Conservation (phyloP, 2,113 vertebrate genomes). For the Tetraodon nigroviridis region DNA sequence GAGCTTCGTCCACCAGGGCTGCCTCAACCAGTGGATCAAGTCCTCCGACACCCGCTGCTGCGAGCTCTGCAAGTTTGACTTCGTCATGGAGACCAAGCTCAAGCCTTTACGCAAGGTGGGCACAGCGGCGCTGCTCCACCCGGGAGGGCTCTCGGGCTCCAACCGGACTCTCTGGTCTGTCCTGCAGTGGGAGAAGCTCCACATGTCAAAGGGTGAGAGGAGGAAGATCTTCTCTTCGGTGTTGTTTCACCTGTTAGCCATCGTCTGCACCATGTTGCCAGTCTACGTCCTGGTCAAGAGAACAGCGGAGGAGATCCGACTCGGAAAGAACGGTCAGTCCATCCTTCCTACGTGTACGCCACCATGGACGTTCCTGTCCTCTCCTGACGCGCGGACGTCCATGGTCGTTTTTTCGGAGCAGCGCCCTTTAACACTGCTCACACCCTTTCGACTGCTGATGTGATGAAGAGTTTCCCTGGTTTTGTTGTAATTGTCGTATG, state of each 20-base stretch:
- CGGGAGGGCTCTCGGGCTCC: too few relatives aligned
- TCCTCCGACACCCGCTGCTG: slow-evolving; percentile 96
- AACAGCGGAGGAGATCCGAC: slow-evolving; percentile 87
- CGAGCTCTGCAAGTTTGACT: slow-evolving; percentile 98
- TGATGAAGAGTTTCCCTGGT: neutral
- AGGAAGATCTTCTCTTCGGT: slow-evolving; percentile 94
- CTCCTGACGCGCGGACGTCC: neutral
- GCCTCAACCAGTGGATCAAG: slow-evolving; percentile 98
- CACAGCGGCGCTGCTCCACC: neutral
- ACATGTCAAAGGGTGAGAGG: slow-evolving; percentile 89
- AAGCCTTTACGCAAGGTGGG: slow-evolving; percentile 90
- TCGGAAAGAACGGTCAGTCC: slow-evolving; percentile 85
- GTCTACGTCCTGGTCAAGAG: slow-evolving; percentile 86
- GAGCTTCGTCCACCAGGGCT: slow-evolving; percentile 91
- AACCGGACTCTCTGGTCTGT: neutral
- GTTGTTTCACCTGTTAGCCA: slow-evolving; percentile 89
- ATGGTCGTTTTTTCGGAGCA: too few relatives aligned
- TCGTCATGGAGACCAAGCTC: slow-evolving; percentile 96
- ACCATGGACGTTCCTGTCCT: neutral
- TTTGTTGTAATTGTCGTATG: neutral
- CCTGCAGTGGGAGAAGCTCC: slow-evolving; percentile 91
- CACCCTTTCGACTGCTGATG: slow-evolving; percentile 25
- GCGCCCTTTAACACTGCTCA: neutral
- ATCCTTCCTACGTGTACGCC: too few relatives aligned
- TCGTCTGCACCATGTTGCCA: slow-evolving; percentile 92